Base-by-base conservation (phyloP, 1,140 invertebrate species). In the Drusus annulatus region DNA sequence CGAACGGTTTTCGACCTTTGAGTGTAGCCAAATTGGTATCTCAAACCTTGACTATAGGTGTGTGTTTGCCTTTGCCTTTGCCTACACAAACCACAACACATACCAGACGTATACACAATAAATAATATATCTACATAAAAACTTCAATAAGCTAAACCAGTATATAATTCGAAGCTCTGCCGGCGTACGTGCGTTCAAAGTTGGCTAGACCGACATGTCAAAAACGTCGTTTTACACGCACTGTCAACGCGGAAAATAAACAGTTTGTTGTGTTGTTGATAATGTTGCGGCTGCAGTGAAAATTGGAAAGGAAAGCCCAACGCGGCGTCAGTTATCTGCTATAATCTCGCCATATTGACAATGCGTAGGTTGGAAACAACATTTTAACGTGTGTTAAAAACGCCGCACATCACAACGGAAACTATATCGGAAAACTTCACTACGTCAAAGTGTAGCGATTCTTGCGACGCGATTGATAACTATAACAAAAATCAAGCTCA, bases 321-420 rank as follows among this genome's bases (percentile, higher is more conserved):
- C 17, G 17, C 4, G n/a, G 63, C 63, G 63, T 13, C 23, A 31
- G 31, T 25, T 52, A 52, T 71, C 16, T 21, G 17, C 21, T 6
- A 8, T 15, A 25, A 13, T 23, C 17, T 17, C 68, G 50, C 68
- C 68, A 71, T 71, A 71, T 71, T 52, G 36, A 71, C 45, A 71
- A 23, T 71, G 19, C 15, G 25, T 15, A 51, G 50, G 25, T 45
- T 45, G 36, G 8, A n/a, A 71, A 71, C 19, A 71, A 71, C 36
- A 71, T 15, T 71, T 3, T 23, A 21, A 52, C 13, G 50, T 71
- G 68, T 71, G 50, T 51, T 45, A 71, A 71, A 71, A 54, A 23
- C 45, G 68, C 36, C 68, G 68, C 23, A 50, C 36, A 1, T 7
- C 10, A 45, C 1, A 45, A 45, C 36, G 7, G 36, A 45, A 45